Conservation (phyloP, 2,888 invertebrate species). For the Petrophora chlorosata region DNA sequence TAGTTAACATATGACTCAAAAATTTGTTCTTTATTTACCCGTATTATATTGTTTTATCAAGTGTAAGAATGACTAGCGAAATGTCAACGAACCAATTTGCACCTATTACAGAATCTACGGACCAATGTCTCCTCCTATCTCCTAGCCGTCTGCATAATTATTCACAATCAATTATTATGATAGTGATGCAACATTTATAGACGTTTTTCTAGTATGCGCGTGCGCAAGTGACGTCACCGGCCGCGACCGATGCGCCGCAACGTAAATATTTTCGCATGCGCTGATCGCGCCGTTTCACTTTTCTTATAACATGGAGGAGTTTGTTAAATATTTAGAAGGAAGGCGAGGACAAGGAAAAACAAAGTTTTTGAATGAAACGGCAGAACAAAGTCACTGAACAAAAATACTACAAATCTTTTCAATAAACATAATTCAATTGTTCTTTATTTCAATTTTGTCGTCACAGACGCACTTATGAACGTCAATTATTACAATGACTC, state of each 20-base stretch:
- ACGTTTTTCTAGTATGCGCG: conserved; percentile 23
- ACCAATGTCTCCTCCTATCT: conserved; percentile 19
- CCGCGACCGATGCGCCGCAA: conserved; percentile 9
- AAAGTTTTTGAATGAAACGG: too few relatives aligned
- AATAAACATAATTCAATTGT: too few relatives aligned
- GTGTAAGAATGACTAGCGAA: too few relatives aligned
- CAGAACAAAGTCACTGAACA: too few relatives aligned
- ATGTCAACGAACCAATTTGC: conserved; percentile 6
- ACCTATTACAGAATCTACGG: conserved; percentile 10
- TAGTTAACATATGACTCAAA: conserved; percentile 5
- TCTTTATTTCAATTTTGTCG: too few relatives aligned
- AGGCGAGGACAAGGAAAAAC: too few relatives aligned
- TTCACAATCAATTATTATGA: conserved; percentile 7
- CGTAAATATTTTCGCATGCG: conserved; percentile 13
- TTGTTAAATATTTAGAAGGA: background rate
- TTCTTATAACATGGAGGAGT: background rate
- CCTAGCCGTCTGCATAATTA: conserved; percentile 16
- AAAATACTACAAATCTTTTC: too few relatives aligned
- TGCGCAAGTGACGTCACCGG: conserved; percentile 38
- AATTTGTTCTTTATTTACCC: background rate
- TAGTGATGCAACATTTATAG: conserved; percentile 37
- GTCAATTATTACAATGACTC: too few relatives aligned
- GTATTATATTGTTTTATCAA: too few relatives aligned
- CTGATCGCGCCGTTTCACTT: conserved; percentile 24
- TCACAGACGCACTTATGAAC: too few relatives aligned